Base-by-base conservation (phyloP, 1,140 invertebrate genomes). In the Meteorus sp. region DNA sequence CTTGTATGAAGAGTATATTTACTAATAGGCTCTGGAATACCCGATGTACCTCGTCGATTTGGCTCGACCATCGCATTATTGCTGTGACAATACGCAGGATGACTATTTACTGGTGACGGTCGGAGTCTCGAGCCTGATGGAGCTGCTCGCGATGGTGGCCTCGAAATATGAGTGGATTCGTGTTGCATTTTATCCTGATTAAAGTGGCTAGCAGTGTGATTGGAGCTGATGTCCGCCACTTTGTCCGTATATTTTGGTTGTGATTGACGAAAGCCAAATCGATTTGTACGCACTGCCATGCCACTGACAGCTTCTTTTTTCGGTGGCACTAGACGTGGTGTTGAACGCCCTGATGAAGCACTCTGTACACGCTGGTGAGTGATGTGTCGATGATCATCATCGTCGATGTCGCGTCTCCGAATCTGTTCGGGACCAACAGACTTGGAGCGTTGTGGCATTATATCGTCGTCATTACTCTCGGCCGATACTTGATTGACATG, bases 1-100 rank as follows among this genome's bases (percentile, higher is more conserved):
- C 85, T 88, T 3, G 87, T 86, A 51, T 90, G 88, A 51, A 91
- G 74, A 3, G 88, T 91, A 64, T 88, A 92, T 70, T 86, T 89
- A 35, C 70, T 69, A 0, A 77, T 63, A 1, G 70, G 69, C 45
- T 77, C 70, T 5, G 72, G 68, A 51, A 74, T 71, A 8, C 63
- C 63, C 2, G 66, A 65, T 1, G 43, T 25, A n/a, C n/a, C n/a
- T 35, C 61, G 69, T 3, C 62, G 62, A 33, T 67, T 71, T 0
- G 20, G 51, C 2, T 73, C 69, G 2, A 52, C 51, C 0, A 25
- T 29, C 20, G 20, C 44, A 9, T 61, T 43, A 22, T 53, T 44
- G 4, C n/a, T n/a, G 37, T 69, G 60, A 37, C 55, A 69, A 17
- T 70, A 65, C 0, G 56, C 41, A 1, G 65, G 60, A 0, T 37